Base-by-base conservation (phyloP, 2,113 vertebrate genomes). In the Menidia beryllina region DNA sequence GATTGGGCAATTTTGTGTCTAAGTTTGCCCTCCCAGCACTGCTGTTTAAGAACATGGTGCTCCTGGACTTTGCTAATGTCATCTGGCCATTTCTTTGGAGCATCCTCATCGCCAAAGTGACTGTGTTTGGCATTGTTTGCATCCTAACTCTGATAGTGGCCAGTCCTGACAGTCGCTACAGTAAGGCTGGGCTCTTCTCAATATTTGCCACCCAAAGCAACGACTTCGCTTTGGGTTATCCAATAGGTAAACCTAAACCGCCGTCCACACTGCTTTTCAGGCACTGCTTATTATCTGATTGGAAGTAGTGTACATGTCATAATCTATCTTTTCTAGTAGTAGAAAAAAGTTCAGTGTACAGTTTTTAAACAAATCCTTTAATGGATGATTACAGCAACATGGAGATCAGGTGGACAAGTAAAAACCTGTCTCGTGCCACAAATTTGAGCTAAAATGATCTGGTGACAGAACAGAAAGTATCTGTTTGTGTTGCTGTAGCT, bases 171-270 rank as follows among this genome's bases (percentile, higher is more conserved):
- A 95, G 88, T 23, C 93, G 97, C 66, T 97, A 95, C 75, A 94
- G 96, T 79, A 99, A 98, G 88, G 97, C 98, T 19, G 98, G 97
- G 49, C 94, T 99, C n/a, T 98, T 94, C 86, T 95, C 98, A 58
- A 98, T 98, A 87, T 99, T 99, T 94, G 96, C 97, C 77, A 99
- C 98, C 65, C 97, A 99, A 75, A 99, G 98, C 92, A 99, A 99
- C 88, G 98, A 99, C 88, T 99, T 99, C 93, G 98, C 97, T 50
- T 75, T 99, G 91, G 98, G 98, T 56, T 99, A 96, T 91, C 97
- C 97, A 12, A 99, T 99, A 86, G 97, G 98, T 99, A 89, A 95
- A 95, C 86, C 45, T 17, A 14, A 30, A 21, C 41, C 25, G 0
- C 24, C 63, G 48, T 34, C 21, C 36, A 21, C 55, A 63, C 2